These are phyloP conservation scores for Pteronura brasiliensis DNA, from an alignment of 2,113 vertebrate species.

Conservation along the genomic window DNA sequence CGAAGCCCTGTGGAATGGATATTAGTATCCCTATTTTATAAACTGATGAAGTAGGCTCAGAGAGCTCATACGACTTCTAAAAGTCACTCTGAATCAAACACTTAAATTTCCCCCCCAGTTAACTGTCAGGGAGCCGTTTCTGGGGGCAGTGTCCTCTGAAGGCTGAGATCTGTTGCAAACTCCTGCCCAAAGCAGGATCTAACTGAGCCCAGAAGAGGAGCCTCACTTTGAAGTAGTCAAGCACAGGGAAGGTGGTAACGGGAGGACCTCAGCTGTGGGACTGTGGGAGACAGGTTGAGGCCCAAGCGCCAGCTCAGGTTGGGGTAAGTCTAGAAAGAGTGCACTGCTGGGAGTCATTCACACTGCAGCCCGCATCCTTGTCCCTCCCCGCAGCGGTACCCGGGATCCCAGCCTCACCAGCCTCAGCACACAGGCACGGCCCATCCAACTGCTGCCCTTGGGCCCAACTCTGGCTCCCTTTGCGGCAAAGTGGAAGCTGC, in stretches of 20 bases:
- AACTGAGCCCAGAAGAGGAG: not conserved
- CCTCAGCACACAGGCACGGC: constrained; percentile 79
- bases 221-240: not conserved
- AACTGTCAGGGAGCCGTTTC: not conserved
- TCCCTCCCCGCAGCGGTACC: constrained; percentile 58
- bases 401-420: constrained; percentile 84
- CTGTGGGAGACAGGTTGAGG: not conserved
- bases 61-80: not conserved
- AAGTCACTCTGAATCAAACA: not conserved
- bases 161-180: not conserved
- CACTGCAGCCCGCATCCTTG: constrained; percentile 81
- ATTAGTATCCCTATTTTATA: not conserved
- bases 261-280: not conserved
- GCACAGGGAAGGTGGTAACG: not conserved
- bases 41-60: not conserved
- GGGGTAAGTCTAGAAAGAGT: not conserved
- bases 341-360: constrained; percentile 55
- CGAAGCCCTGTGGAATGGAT: not conserved
- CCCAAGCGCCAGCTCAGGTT: not conserved
- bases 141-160: not conserved
- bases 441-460: not conserved
- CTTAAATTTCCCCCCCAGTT: not conserved
- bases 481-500: not conserved
- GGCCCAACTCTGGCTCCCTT: constrained; percentile 72
- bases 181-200: not conserved